Evolutionary conservation across 2,113 vertebrate species (phyloP), one percentile per base, ranked within the genome.

Genomic region (Mixornis gularis): DNA sequence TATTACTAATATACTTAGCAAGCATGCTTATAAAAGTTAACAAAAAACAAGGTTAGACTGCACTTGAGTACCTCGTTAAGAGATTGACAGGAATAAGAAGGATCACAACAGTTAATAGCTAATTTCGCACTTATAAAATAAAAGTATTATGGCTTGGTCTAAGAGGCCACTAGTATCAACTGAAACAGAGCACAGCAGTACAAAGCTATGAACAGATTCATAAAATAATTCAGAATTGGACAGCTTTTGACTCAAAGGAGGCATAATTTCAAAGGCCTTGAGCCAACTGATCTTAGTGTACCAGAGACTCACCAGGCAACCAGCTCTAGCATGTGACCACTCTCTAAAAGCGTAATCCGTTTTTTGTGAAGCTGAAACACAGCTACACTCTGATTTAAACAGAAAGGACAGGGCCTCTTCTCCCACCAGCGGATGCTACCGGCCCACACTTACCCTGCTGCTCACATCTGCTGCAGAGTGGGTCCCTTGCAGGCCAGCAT

Each of bases 401-500:
- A n/a, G 53, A 10, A 19, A 69, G 30, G 27, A 72, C 3, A 34
- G 12, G 59, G 40, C 8, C n/a, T 38, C 13, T 69, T 40, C 74
- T 48, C 36, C 36, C n/a, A 38, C 15, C 24, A 59, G 9, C 3
- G 7, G 32, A 73, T 2, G 3, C 49, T 30, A 21, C n/a, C 30
- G 34, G 24, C 2, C 38, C 17, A 10, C 0, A 0, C 17, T 30
- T 16, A 36, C n/a, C 30, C n/a, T 27, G 17, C 20, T 51, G 52
- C n/a, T 29, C 34, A n/a, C 3, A 20, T 51, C 18, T 34, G 38
- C 34, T 38, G 59, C 25, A 51, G 4, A n/a, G 13, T 0, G 3
- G 14, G 3, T 43, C 17, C 26, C 17, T 34, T 1, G 0, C 12
- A 4, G 1, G 30, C 9, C 32, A 62, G 51, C 2, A 27, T 0